Evolutionary conservation across 2,888 invertebrate genomes (phyloP).

Genomic region (Deroplatys truncata): DNA sequence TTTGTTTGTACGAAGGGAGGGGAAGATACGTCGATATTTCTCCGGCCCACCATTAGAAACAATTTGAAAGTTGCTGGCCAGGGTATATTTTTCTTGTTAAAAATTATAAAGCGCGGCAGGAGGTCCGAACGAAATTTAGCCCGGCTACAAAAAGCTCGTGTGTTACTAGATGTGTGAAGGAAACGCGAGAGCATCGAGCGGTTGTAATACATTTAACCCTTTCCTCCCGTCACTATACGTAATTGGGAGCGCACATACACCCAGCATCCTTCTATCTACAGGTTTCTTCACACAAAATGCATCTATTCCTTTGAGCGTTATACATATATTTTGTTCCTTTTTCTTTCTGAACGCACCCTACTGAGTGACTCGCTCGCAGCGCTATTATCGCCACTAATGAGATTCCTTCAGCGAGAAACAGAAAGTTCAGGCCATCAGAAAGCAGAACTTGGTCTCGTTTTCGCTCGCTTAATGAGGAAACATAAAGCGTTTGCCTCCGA

Average conservation of each 20-base stretch:
- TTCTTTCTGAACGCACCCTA: background rate
- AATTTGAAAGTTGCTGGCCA: background rate
- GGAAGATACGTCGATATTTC: background rate
- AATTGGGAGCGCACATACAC: background rate
- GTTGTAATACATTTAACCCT: background rate
- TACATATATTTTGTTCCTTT: background rate
- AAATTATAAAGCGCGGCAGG: background rate
- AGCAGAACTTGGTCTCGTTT: background rate
- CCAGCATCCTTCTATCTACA: background rate
- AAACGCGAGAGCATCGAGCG: background rate
- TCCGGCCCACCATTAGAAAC: background rate
- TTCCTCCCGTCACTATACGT: background rate
- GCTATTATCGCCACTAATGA: background rate
- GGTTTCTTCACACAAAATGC: background rate
- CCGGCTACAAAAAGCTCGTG: background rate
- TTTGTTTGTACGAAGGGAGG: background rate
- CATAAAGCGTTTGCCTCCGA: background rate
- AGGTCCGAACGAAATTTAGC: background rate
- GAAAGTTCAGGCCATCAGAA: background rate
- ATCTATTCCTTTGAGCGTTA: background rate
- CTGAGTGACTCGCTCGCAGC: background rate
- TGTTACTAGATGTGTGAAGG: background rate
- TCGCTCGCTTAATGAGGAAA: background rate
- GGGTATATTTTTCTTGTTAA: conserved; percentile 1
- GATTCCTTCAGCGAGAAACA: background rate